phyloP scores from a whole-genome alignment of 2,888 invertebrate genomes.

The Nomada ruficornis region DNA sequence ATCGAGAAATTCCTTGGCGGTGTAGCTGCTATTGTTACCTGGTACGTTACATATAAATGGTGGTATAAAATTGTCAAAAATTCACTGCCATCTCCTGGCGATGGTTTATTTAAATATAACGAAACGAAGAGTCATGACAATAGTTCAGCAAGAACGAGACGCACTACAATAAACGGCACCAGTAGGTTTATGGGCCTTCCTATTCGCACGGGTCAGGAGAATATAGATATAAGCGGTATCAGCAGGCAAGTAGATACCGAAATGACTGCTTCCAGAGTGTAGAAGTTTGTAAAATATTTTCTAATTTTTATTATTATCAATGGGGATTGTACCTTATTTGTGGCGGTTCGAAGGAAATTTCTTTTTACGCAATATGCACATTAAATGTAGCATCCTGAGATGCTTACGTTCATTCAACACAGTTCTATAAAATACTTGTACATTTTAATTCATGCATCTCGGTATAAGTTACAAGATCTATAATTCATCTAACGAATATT shows the following conservation, averaged over 20 bases:
- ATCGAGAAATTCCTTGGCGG: slow-evolving; percentile 97
- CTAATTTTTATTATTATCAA: slow-evolving; percentile 15
- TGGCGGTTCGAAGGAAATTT: background rate
- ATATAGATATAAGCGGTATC: slow-evolving; percentile 46
- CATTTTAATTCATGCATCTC: background rate
- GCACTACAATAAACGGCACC: slow-evolving; percentile 65
- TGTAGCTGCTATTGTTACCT: slow-evolving; percentile 93
- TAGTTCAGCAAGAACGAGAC: slow-evolving; percentile 51
- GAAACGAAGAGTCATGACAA: slow-evolving; percentile 84
- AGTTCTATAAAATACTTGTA: slow-evolving; percentile 3
- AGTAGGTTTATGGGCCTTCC: slow-evolving; percentile 92
- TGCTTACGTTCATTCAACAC: slow-evolving; percentile 5
- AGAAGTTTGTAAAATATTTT: slow-evolving; percentile 22
- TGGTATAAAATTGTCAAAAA: slow-evolving; percentile 89
- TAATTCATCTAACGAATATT: background rate
- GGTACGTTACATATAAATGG: slow-evolving; percentile 95
- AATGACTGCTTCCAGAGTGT: slow-evolving; percentile 28
- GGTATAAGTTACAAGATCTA: background rate
- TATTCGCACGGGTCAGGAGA: slow-evolving; percentile 84
- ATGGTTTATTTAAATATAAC: slow-evolving; percentile 92
- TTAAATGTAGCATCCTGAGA: slow-evolving; percentile 11
- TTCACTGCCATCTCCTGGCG: slow-evolving; percentile 90
- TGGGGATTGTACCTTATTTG: slow-evolving; percentile 9
- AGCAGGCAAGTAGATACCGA: slow-evolving; percentile 58
- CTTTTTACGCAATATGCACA: slow-evolving; percentile 8